Percentiles rank a stretch among this genome's conserved stretches.
These are phyloP conservation scores for Zootoca vivipara DNA, from an alignment of 2,113 vertebrate genomes.

Conservation along the genomic window DNA sequence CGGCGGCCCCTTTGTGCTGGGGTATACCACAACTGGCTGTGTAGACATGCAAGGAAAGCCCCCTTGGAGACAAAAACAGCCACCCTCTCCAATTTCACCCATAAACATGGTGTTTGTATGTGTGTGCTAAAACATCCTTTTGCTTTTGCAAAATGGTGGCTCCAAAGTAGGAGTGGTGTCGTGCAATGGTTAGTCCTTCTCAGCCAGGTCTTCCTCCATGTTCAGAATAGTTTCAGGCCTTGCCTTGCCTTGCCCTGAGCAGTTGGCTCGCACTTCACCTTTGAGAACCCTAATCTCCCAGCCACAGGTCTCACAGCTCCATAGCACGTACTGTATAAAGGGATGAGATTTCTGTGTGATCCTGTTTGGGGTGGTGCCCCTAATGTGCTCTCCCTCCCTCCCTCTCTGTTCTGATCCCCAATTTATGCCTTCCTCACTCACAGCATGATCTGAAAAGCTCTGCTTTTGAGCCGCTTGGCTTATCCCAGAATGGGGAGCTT, in stretches of 20 bases:
- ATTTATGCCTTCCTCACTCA: background rate
- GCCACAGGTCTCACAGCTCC: background rate
- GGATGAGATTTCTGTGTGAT: too few relatives aligned
- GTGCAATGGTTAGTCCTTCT: background rate
- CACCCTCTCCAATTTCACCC: background rate
- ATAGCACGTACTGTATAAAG: too few relatives aligned
- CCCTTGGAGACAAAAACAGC: background rate
- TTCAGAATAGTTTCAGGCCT: too few relatives aligned
- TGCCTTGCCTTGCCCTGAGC: background rate
- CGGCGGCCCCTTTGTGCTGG: background rate
- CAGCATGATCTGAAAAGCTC: background rate
- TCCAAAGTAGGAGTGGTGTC: background rate
- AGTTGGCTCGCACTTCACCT: background rate
- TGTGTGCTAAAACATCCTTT: too few relatives aligned
- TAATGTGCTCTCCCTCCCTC: too few relatives aligned
- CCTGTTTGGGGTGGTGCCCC: too few relatives aligned
- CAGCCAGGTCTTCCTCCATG: background rate
- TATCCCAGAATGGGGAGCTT: background rate
- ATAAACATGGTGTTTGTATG: too few relatives aligned
- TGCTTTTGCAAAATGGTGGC: too few relatives aligned
- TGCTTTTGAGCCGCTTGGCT: background rate
- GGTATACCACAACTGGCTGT: background rate
- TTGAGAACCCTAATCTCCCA: background rate
- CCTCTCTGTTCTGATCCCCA: background rate
- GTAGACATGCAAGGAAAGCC: background rate